Conservation (phyloP, 1,140 invertebrate species). For the Metaphire vulgaris region DNA sequence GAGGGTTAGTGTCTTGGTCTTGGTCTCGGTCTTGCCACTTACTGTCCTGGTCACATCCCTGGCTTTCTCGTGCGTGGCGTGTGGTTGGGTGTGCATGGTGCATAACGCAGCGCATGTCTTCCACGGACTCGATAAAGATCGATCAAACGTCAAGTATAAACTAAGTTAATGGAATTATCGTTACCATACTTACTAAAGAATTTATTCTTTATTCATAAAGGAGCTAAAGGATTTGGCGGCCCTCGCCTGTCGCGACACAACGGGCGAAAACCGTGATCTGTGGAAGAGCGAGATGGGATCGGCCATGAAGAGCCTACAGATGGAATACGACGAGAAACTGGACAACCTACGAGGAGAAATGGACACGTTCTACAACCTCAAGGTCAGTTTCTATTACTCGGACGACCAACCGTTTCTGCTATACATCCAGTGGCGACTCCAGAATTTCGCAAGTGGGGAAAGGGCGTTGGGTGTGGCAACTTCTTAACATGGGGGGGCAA, state of each 20-base stretch:
- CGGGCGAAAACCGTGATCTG: conserved; percentile 8
- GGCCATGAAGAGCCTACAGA: conserved; percentile 14
- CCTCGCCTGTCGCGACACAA: conserved; percentile 42
- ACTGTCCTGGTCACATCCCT: not conserved
- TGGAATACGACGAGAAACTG: conserved; percentile 19
- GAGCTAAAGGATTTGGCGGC: conserved; percentile 56
- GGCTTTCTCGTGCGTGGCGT: not conserved
- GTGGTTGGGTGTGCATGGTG: no score
- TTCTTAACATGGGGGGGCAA: no score
- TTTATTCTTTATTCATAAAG: conserved; percentile 35
- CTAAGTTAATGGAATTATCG: no score
- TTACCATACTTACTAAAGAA: no score
- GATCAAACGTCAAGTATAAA: no score
- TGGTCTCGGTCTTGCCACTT: not conserved
- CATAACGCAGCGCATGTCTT: no score
- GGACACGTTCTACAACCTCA: conserved; percentile 28
- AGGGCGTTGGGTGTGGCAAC: no score
- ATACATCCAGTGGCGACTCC: no score
- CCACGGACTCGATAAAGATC: no score
- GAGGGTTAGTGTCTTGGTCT: no score
- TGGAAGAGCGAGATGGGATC: conserved; percentile 17
- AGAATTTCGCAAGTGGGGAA: no score
- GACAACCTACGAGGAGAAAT: conserved; percentile 41
- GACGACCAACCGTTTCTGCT: no score
- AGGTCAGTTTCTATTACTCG: conserved; percentile 10